Conservation (phyloP, 2,888 invertebrate genomes). For the Parnassius apollo region DNA sequence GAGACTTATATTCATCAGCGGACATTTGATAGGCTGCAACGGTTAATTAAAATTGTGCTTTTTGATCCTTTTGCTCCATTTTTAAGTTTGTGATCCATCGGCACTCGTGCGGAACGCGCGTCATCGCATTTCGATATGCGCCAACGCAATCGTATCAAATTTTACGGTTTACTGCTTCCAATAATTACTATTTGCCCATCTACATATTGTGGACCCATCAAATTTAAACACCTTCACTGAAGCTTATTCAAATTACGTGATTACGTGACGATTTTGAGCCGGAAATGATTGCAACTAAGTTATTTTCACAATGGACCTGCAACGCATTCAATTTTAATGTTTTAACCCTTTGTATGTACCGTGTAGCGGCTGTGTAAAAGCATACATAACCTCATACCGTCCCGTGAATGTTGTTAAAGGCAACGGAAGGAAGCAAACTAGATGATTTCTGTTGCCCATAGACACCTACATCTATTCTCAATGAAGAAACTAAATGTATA, state of each 20-base stretch:
- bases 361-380: too few relatives aligned
- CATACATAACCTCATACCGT: too few relatives aligned
- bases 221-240: constrained; percentile 45
- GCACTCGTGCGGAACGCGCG: constrained; percentile 15
- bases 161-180: constrained; percentile 62
- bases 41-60: constrained; percentile 1
- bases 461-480: too few relatives aligned
- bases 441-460: too few relatives aligned
- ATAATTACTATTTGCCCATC: constrained; percentile 52
- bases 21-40: too few relatives aligned
- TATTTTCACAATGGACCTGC: constrained; percentile 1
- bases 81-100: constrained; percentile 3
- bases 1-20: too few relatives aligned
- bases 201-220: constrained; percentile 40
- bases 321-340: not conserved
- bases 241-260: constrained; percentile 27
- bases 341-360: too few relatives aligned
- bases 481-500: too few relatives aligned
- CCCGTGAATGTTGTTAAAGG: too few relatives aligned
- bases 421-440: too few relatives aligned
- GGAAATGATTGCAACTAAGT: constrained; percentile 3
- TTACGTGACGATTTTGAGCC: constrained; percentile 18
- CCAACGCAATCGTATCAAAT: constrained; percentile 48
- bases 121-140: constrained; percentile 26
- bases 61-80: constrained; percentile 9